Base-by-base conservation (phyloP, 2,113 vertebrate genomes). In the Sinosuthora webbiana region DNA sequence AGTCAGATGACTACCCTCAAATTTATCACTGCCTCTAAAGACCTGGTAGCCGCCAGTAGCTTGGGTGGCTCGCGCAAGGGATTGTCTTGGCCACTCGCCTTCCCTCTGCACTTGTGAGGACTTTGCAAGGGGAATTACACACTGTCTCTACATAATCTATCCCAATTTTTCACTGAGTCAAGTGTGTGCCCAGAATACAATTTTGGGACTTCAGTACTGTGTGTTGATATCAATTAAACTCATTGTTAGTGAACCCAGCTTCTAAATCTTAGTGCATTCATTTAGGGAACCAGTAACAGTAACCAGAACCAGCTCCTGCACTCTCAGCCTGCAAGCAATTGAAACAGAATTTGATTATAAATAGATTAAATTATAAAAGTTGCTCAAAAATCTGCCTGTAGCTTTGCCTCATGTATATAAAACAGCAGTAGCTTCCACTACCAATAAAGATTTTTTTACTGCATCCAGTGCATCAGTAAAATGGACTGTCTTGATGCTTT, bases 171-270 rank as follows among this genome's bases (percentile, higher is more conserved):
- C 87, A 94, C 77, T 35, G 63, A 94, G 70, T 85, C 79, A 67
- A 92, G 82, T 41, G 63, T 95, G 94, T 97, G 93, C 83, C 60
- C 19, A 11, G 92, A 95, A 95, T 95, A 94, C 50, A 91, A 94
- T 94, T 86, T 76, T 44, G 31, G 73, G 82, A 94, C 63, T 97
- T 93, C 82, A 88, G 68, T 20, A 56, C 41, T 78, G 27, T 55
- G 78, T 52, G 84, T 35, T 95, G 91, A 77, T 50, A 93, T 25
- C 87, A 95, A 94, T 91, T 95, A 93, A 86, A 83, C 55, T 77
- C 75, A 87, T 74, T 85, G 63, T 70, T 90, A 91, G 79, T 56
- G 71, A 93, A 70, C 7, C 55, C 30, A 83, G 88, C 59, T 88
- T 74, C 85, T 93, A 95, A 92, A 77, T 53, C 90, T 69, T 50